A percentile compares a stretch with the other conserved stretches of the same genome.
These are phyloP conservation scores for Achlya flavicornis DNA, from an alignment of 2,888 invertebrate genomes.

Conservation along the genomic window DNA sequence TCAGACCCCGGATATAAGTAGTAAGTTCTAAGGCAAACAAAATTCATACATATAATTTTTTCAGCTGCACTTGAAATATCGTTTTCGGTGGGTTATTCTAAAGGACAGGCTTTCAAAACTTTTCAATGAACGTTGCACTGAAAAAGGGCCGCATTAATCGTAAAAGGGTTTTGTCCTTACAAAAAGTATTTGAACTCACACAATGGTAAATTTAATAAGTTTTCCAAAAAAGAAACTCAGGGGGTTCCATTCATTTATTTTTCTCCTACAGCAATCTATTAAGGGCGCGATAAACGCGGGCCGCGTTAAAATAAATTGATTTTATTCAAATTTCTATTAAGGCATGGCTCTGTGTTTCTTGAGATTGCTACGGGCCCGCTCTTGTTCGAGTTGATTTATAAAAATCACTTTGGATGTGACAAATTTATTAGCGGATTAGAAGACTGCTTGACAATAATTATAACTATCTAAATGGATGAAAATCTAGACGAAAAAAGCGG, in stretches of 20 bases:
- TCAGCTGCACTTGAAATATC: too few relatives aligned
- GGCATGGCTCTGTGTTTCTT: conserved; percentile 70
- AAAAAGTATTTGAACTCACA: conserved; percentile 16
- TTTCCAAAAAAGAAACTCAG: conserved; percentile 30
- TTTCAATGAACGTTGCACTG: conserved; percentile 2
- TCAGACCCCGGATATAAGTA: too few relatives aligned
- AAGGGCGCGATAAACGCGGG: conserved; percentile 74
- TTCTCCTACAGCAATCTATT: conserved; percentile 71
- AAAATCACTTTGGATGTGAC: conserved; percentile 38
- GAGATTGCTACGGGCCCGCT: conserved; percentile 67
- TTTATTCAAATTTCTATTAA: conserved; percentile 82
- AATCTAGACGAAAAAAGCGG: background rate
- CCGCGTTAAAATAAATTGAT: conserved; percentile 80
- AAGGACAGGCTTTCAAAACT: conserved; percentile 38
- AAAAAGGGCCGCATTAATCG: background rate
- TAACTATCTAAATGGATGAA: background rate
- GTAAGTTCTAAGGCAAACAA: too few relatives aligned
- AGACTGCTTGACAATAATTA: background rate
- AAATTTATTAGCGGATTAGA: conserved; percentile 9
- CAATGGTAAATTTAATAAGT: conserved; percentile 25
- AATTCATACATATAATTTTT: too few relatives aligned
- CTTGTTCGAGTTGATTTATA: conserved; percentile 36
- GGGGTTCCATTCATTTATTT: conserved; percentile 63
- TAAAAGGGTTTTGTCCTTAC: background rate
- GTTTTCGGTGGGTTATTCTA: too few relatives aligned